Evolutionary conservation across 1,140 invertebrate species (phyloP).

Genomic region (Papilio xuthus): DNA sequence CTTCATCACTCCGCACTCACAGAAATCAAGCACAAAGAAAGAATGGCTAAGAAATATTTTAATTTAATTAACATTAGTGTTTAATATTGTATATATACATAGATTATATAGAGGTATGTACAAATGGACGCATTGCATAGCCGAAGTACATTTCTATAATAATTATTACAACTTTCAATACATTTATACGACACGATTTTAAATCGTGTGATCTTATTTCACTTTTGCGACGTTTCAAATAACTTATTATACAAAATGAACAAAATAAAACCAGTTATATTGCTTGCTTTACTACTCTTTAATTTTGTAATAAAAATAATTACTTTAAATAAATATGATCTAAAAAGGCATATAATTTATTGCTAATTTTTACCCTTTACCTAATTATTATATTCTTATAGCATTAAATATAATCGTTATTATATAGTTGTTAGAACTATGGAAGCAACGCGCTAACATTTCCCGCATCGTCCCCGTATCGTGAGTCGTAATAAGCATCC

Average conservation of each 20-base stretch:
- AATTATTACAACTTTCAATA: background rate
- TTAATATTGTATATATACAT: background rate
- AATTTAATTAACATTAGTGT: background rate
- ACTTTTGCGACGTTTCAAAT: too few relatives aligned
- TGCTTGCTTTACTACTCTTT: too few relatives aligned
- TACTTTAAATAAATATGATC: too few relatives aligned
- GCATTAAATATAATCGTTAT: too few relatives aligned
- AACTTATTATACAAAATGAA: too few relatives aligned
- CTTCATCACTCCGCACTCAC: background rate
- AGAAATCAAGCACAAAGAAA: background rate
- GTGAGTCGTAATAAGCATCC: background rate
- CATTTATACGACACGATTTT: background rate
- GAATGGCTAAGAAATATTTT: background rate
- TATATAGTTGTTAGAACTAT: background rate
- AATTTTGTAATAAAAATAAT: too few relatives aligned
- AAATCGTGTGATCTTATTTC: background rate
- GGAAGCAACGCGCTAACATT: background rate
- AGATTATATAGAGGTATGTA: background rate
- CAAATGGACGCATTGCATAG: background rate
- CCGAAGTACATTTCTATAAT: conserved; percentile 12
- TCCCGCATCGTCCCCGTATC: background rate
- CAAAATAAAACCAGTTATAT: too few relatives aligned
- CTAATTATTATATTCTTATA: too few relatives aligned
- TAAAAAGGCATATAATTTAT: too few relatives aligned
- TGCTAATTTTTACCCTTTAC: too few relatives aligned